Percentiles rank a stretch among this genome's conserved stretches.
Conservation (phyloP, 2,113 vertebrate genomes). For the Dasyprocta punctata region DNA sequence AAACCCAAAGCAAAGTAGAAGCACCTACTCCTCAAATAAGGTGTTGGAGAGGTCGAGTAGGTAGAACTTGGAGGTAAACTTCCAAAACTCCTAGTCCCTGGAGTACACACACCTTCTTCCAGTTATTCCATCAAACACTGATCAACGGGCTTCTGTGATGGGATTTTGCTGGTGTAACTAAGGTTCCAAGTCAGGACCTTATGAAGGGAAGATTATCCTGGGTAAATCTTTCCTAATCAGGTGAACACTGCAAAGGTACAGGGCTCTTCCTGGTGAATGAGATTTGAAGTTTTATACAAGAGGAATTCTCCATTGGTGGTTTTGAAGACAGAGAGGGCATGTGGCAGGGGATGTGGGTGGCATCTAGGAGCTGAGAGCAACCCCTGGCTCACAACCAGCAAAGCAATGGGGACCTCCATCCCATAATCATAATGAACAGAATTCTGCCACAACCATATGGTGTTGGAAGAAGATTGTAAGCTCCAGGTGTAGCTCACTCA, state of each 20-base stretch:
- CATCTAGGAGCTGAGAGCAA: not conserved
- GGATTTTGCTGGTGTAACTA: not conserved
- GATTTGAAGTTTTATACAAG: not conserved
- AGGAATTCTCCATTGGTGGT: not conserved
- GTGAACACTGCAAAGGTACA: not conserved
- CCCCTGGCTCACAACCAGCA: not conserved
- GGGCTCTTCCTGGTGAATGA: not conserved
- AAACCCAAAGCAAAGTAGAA: not conserved
- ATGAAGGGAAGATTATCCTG: not conserved
- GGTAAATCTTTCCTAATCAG: constrained; percentile 1
- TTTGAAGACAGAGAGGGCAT: not conserved
- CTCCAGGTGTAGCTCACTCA: not conserved
- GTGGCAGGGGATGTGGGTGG: not conserved
- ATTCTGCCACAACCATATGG: not conserved
- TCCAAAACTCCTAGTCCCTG: not conserved
- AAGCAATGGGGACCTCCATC: not conserved
- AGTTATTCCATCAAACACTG: not conserved
- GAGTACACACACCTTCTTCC: not conserved
- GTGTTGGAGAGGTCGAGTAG: not conserved
- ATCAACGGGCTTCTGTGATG: not conserved
- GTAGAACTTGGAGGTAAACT: not conserved
- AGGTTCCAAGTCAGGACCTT: not conserved
- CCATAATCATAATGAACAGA: not conserved
- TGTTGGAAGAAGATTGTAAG: not conserved
- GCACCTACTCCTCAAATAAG: not conserved